Base-by-base conservation (phyloP, 2,888 invertebrate genomes). In the Candidula unifasciata region DNA sequence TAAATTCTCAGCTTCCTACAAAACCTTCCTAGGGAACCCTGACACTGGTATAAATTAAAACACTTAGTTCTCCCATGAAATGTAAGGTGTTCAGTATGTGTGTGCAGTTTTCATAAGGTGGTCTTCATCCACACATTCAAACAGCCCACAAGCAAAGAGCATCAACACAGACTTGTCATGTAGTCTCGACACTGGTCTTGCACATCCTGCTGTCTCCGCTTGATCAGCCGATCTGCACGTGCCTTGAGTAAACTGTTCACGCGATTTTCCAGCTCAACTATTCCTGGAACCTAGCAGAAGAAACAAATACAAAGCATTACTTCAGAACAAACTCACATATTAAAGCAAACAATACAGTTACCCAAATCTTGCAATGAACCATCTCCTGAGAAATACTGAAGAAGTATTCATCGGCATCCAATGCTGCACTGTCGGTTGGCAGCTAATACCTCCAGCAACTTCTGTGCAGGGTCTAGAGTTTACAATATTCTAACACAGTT, bases 171-270 rank as follows among this genome's bases (percentile, higher is more conserved):
- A 90, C 93, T 91, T 77, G 96, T 96, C 27, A 97, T 96, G 88
- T 97, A 96, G 94, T 98, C 98, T 92, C 97, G 97, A 82, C 97
- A 97, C 94, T 99, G 98, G 94, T 99, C 99, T 85, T 97, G 95
- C 1, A 98, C 96, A 94, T 99, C 98, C 88, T 97, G 97, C 73
- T 98, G 95, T 60, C 99, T 95, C 68, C 99, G 95, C 93, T 96
- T 96, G 24, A 94, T 90, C 82, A 98, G 94, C 94, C 96, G 96
- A 86, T 95, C 95, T 64, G 97, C 95, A 90, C 96, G 95, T 84
- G 96, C 89, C 85, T 93, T 93, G 86, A 96, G 96, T 88, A 97
- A 93, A 87, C 95, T 95, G 91, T 97, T 93, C 92, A 97, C 96
- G 33, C 96, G 95, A 87, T 96, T 96, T 94, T 98, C 98, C 92